A percentile compares a stretch with the other conserved stretches of the same genome.
Evolutionary conservation across 2,888 invertebrate species (phyloP).

Genomic region (Rhingia campestris): DNA sequence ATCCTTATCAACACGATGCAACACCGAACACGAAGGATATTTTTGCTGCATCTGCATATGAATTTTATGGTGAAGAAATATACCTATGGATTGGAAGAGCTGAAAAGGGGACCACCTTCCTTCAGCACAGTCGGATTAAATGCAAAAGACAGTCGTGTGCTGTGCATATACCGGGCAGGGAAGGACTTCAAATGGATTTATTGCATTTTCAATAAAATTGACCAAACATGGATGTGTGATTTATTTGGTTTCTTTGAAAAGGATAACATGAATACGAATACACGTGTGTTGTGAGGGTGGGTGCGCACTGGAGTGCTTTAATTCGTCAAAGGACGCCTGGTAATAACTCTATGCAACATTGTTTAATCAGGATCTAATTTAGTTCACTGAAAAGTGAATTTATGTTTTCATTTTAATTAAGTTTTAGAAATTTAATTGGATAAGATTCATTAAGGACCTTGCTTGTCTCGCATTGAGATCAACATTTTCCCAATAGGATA

Average conservation of each 20-base stretch:
- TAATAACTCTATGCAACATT: no score
- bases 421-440: no score
- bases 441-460: no score
- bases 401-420: no score
- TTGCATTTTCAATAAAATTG: constrained; percentile 12
- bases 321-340: no score
- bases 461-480: no score
- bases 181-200: background rate
- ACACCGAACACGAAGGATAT: background rate
- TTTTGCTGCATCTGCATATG: constrained; percentile 10
- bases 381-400: no score
- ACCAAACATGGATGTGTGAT: background rate
- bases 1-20: constrained; percentile 12
- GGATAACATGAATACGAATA: no score
- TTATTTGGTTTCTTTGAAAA: background rate
- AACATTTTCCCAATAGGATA: no score
- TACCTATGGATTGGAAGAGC: background rate
- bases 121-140: constrained; percentile 1
- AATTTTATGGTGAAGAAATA: constrained; percentile 20
- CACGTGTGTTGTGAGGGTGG: no score
- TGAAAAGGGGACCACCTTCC: background rate
- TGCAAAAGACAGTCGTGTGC: background rate
- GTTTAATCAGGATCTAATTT: no score
- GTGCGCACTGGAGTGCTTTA: no score
- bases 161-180: background rate